Percentiles rank a stretch among this genome's conserved stretches.
These are phyloP conservation scores for Mythimna albipuncta DNA, from an alignment of 2,888 invertebrate species.

Conservation along the genomic window DNA sequence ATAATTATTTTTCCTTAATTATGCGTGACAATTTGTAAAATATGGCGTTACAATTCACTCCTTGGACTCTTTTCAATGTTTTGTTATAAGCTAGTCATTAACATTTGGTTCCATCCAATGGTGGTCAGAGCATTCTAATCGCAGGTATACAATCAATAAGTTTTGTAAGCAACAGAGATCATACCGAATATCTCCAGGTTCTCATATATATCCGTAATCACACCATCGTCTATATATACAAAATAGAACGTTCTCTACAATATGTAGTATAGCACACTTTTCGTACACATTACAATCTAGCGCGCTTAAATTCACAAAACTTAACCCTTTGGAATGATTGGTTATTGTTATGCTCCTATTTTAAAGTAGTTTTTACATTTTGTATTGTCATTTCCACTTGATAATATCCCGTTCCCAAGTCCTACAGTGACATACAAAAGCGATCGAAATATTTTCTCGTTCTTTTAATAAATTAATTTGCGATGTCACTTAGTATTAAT, in stretches of 20 bases:
- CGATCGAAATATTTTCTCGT: constrained; percentile 37
- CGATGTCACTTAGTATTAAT: constrained; percentile 44
- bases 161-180: constrained; percentile 64
- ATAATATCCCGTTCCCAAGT: constrained; percentile 52
- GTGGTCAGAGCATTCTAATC: constrained; percentile 52
- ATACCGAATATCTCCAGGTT: constrained; percentile 53
- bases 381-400: constrained; percentile 51
- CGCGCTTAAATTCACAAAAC: constrained; percentile 50
- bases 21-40: constrained; percentile 1
- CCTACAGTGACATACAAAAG: constrained; percentile 42
- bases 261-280: constrained; percentile 65
- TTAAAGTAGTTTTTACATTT: constrained; percentile 49
- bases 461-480: constrained; percentile 33
- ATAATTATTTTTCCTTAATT: neutral
- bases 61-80: neutral
- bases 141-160: constrained; percentile 53
- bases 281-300: constrained; percentile 50
- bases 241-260: constrained; percentile 62
- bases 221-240: constrained; percentile 72
- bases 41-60: constrained; percentile 25
- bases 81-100: neutral
- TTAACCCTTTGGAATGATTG: constrained; percentile 60
- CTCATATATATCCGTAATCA: constrained; percentile 46
- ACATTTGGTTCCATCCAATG: constrained; percentile 14
- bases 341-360: constrained; percentile 53